Evolutionary conservation across 2,113 vertebrate species (phyloP), one percentile per base, ranked within the genome.

Genomic region (Girardinichthys multiradiatus): DNA sequence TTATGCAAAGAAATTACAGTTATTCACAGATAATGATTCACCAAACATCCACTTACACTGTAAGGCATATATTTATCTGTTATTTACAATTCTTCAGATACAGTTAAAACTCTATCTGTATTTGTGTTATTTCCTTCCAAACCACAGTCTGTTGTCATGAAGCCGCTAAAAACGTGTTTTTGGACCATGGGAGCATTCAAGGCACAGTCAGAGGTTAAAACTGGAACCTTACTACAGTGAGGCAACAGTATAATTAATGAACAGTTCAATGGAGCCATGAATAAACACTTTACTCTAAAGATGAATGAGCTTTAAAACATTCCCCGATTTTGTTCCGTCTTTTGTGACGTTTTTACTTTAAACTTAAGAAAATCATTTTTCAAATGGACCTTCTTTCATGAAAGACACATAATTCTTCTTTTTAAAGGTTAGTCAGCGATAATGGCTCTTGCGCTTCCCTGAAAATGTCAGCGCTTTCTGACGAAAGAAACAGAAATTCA

Each of bases 391-490:
- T n/a, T 57, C 68, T 71, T 74, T 73, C 51, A 27, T 28, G 54
- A 84, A 48, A 79, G 67, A 74, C 21, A 58, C 79, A 82, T 79
- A 58, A 57, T 69, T 82, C 64, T 76, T 74, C 76, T 86, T 83
- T 71, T 74, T 66, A 87, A 87, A 91, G 82, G 84, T 86, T 78
- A 76, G 58, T 28, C 76, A 7, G 64, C 57, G 68, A 76, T 78
- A 75, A 66, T 17, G 33, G 71, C 31, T 57, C 42, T 87, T 69
- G 77, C 63, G 70, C 82, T 71, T 74, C 71, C 73, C 81, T 70
- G 15, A 91, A 54, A 91, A 92, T 92, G 90, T 92, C 90, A 93
- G 65, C 62, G 87, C 68, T 54, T 87, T 73, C 74, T 87, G 90
- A 91, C 88, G 74, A 93, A 89, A 80, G 65, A 68, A 45, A 59